Evolutionary conservation across 2,888 invertebrate species (phyloP).

Genomic region (Meteorus cinctellus): DNA sequence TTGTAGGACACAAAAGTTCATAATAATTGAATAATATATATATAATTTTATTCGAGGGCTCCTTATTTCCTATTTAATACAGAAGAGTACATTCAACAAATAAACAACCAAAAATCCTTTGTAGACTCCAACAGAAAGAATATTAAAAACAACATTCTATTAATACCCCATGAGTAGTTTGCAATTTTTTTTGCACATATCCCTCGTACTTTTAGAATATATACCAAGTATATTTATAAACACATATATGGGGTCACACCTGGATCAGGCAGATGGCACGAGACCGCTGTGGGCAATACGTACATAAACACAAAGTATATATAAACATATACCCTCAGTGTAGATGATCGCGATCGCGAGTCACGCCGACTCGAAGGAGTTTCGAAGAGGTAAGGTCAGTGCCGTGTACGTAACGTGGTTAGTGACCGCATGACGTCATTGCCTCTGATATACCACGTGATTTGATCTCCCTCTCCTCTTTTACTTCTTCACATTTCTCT

Average conservation of each 20-base stretch:
- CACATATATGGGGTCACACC: slow-evolving; percentile 15
- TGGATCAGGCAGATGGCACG: slow-evolving; percentile 34
- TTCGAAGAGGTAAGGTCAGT: slow-evolving; percentile 68
- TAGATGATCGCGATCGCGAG: slow-evolving; percentile 33
- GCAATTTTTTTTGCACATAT: too few species aligned
- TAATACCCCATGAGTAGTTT: too few species aligned
- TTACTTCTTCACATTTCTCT: background rate
- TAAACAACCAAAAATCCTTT: too few species aligned
- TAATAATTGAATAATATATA: too few species aligned
- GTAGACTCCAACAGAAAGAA: too few species aligned
- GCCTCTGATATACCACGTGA: slow-evolving; percentile 59
- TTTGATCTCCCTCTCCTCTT: slow-evolving; percentile 2
- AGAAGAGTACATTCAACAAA: too few species aligned
- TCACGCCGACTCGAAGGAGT: slow-evolving; percentile 11
- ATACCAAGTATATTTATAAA: background rate
- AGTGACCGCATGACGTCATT: slow-evolving; percentile 66
- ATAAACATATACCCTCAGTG: background rate
- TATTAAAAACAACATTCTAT: too few species aligned
- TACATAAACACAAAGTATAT: background rate
- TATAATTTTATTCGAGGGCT: too few species aligned
- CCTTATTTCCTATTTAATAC: too few species aligned
- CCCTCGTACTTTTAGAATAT: too few species aligned
- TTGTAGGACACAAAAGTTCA: too few species aligned
- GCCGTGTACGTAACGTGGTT: slow-evolving; percentile 69
- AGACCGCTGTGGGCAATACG: slow-evolving; percentile 28